phyloP scores from a whole-genome alignment of 2,113 vertebrate genomes.

The Poecile atricapillus region DNA sequence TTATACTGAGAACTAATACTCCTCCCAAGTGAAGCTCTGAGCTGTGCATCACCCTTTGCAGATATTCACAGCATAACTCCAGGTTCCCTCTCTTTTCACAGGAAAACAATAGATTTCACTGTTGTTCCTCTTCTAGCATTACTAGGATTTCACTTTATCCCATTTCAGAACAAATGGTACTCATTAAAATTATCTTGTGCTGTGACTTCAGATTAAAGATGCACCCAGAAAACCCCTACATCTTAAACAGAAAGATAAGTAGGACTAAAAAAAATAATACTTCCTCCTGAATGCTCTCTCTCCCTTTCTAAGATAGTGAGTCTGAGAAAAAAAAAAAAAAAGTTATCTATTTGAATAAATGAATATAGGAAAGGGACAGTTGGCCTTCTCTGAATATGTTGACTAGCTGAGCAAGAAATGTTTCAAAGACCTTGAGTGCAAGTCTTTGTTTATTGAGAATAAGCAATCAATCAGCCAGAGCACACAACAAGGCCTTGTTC shows the following conservation, averaged over 20 bases:
- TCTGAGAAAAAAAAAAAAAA: background rate
- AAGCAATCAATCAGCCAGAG: conserved; percentile 37
- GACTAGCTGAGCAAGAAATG: background rate
- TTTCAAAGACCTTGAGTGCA: conserved; percentile 31
- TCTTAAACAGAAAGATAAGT: background rate
- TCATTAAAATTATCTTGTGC: background rate
- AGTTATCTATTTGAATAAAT: background rate
- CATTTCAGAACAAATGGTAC: background rate
- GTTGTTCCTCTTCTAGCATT: background rate
- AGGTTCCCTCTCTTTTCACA: background rate
- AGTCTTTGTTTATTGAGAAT: conserved; percentile 40
- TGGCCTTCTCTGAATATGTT: background rate
- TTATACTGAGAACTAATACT: background rate
- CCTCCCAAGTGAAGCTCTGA: background rate
- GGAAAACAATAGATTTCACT: background rate
- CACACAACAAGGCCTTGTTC: conserved; percentile 33
- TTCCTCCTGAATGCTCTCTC: background rate
- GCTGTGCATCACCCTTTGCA: background rate
- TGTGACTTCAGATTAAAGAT: background rate
- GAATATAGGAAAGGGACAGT: background rate
- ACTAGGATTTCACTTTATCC: background rate
- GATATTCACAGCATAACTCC: background rate
- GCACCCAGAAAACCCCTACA: background rate
- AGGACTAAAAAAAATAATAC: background rate
- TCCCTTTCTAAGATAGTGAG: background rate